Evolutionary conservation across 2,113 vertebrate species (phyloP).

Genomic region (Rhynchomys soricoides): DNA sequence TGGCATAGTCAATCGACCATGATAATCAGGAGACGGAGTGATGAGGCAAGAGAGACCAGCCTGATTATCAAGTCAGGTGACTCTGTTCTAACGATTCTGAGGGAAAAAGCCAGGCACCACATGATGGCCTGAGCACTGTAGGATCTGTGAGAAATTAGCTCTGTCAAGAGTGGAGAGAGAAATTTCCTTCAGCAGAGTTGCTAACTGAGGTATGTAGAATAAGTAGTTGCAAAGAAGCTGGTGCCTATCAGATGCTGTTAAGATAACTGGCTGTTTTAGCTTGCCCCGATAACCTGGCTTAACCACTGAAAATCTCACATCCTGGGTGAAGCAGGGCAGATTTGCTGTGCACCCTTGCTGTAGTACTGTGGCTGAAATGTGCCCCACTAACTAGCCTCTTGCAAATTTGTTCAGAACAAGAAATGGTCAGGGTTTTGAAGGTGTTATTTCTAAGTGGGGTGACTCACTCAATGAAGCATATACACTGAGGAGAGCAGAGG

Average conservation of each 20-base stretch:
- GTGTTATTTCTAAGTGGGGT: not conserved
- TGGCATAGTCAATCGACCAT: not conserved
- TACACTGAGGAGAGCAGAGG: not conserved
- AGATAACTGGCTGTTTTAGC: not conserved
- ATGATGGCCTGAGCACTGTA: not conserved
- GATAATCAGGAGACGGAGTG: not conserved
- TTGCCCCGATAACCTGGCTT: not conserved
- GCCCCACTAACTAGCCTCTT: not conserved
- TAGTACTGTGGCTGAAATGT: not conserved
- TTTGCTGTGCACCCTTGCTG: not conserved
- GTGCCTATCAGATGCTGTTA: not conserved
- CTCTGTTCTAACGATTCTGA: not conserved
- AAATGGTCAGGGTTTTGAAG: not conserved
- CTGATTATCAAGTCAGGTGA: not conserved
- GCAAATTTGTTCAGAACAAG: not conserved
- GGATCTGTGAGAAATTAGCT: not conserved
- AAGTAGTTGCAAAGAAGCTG: not conserved
- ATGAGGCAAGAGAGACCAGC: not conserved
- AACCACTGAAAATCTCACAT: not conserved
- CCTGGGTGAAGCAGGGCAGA: not conserved
- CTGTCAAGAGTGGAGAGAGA: too few relatives aligned
- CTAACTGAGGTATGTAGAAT: not conserved
- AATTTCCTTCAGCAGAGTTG: not conserved
- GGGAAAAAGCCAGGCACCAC: not conserved
- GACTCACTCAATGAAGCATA: not conserved